Conservation (phyloP, 2,113 vertebrate species). For the Phalacrocorax aristotelis region DNA sequence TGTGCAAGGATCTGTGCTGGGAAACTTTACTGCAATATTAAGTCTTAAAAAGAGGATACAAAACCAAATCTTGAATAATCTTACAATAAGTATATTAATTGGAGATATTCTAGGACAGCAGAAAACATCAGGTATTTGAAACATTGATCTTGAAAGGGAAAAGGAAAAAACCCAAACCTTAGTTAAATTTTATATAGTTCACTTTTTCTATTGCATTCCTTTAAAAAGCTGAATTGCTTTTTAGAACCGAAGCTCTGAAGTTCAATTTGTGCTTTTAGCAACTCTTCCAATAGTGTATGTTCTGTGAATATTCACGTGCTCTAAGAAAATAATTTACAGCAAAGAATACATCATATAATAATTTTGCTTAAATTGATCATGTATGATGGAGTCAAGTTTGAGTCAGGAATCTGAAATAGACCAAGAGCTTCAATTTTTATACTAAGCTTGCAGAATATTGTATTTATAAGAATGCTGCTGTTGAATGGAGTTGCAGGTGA, state of each 20-base stretch:
- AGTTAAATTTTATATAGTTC: neutral
- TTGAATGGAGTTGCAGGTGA: neutral
- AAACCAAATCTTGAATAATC: neutral
- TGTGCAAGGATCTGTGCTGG: neutral
- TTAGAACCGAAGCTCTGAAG: neutral
- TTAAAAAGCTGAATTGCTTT: conserved; percentile 23
- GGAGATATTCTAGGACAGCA: neutral
- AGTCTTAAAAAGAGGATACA: neutral
- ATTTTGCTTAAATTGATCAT: neutral
- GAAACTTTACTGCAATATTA: neutral
- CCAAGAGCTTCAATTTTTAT: neutral
- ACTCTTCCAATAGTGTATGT: neutral
- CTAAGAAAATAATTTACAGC: neutral
- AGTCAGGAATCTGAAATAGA: neutral
- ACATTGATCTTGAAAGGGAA: neutral
- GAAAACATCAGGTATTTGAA: neutral
- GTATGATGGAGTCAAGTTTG: neutral
- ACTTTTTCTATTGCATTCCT: neutral
- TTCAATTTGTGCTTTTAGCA: neutral
- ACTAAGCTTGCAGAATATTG: neutral
- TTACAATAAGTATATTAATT: neutral
- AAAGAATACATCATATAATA: neutral
- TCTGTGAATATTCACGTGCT: conserved; percentile 27
- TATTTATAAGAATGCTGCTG: neutral
- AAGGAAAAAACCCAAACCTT: neutral